A percentile compares a stretch with the other conserved stretches of the same genome.
Evolutionary conservation across 2,113 vertebrate species (phyloP).

Genomic region (Scomber colias): DNA sequence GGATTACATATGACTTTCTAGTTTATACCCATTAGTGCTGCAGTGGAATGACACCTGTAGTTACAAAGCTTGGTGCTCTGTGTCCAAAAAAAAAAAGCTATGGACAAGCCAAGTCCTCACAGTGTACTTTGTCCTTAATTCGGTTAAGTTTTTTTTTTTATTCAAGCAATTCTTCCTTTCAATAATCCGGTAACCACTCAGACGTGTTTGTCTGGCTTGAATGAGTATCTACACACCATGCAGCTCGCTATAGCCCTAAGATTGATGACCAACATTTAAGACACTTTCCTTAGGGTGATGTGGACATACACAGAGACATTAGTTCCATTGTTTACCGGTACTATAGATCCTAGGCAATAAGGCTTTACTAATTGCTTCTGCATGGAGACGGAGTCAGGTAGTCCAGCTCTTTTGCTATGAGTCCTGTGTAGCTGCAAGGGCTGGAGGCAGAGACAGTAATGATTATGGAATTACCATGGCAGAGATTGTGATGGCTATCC

Average conservation of each 20-base stretch:
- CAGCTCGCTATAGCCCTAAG: slow-evolving; percentile 10
- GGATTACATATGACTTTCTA: slow-evolving; percentile 12
- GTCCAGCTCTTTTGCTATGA: slow-evolving; percentile 42
- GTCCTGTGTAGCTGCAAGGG: slow-evolving; percentile 40
- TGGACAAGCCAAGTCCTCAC: background rate
- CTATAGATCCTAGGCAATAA: slow-evolving; percentile 68
- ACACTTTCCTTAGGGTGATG: slow-evolving; percentile 39
- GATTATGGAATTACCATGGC: slow-evolving; percentile 75
- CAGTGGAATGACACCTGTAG: slow-evolving; percentile 28
- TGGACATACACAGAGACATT: slow-evolving; percentile 56
- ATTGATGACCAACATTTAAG: slow-evolving; percentile 41
- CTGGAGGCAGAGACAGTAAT: slow-evolving; percentile 65
- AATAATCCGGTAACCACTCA: background rate
- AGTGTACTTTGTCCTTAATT: background rate
- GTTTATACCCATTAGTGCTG: slow-evolving; percentile 30
- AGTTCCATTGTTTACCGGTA: slow-evolving; percentile 68
- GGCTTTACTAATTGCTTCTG: slow-evolving; percentile 69
- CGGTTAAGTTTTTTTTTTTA: background rate
- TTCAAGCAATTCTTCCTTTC: background rate
- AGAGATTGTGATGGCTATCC: slow-evolving; percentile 73
- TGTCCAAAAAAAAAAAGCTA: slow-evolving; percentile 13
- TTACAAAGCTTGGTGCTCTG: background rate
- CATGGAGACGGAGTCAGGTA: slow-evolving; percentile 54
- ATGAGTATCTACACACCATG: slow-evolving; percentile 6
- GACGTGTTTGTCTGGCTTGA: background rate